Base-by-base conservation (phyloP, 2,888 invertebrate species). In the Dugesia japonica region DNA sequence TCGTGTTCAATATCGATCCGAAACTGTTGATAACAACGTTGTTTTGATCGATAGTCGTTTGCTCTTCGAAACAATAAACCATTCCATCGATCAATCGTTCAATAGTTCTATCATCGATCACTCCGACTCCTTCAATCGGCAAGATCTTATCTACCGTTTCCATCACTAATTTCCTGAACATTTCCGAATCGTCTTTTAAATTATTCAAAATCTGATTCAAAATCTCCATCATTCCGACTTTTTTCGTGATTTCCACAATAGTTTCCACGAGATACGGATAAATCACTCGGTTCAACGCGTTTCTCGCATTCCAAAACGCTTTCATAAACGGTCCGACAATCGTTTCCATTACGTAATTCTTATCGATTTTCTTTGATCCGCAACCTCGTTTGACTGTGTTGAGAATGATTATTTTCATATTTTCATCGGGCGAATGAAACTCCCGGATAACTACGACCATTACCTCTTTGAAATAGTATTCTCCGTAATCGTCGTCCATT, bases 101-200 rank as follows among this genome's bases (percentile, higher is more conserved):
- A 84, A 99, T 98, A 0, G 99, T 87, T 71, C 97, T 89, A 0
- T 94, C 93, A 85, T 99, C 98, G 74, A 99, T 94, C 83, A 98
- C 98, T 0, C 94, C 92, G 0, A 97, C 94, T 23, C 98, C 98
- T 78, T 97, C 87, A 85, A 94, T 94, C 1, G 92, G 92, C 89
- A 97, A 92, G 77, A 95, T 94, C 86, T 97, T 97, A 84, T 99
- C 98, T 77, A 98, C 97, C 0, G 95, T 97, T 85, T 99, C 98
- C 94, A 99, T 98, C 0, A 98, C 98, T 98, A 99, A 99, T 87
- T 99, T 99, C 79, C 98, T 88, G 85, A 98, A 99, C 83, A 95
- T 94, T 85, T 99, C 98, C 84, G 97, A 97, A 85, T 98, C 98
- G 84, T 99, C 98, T 86, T 99, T 99, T 77, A 99, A 86, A 86